Conservation (phyloP, 2,113 vertebrate species). For the Eretmochelys imbricata region DNA sequence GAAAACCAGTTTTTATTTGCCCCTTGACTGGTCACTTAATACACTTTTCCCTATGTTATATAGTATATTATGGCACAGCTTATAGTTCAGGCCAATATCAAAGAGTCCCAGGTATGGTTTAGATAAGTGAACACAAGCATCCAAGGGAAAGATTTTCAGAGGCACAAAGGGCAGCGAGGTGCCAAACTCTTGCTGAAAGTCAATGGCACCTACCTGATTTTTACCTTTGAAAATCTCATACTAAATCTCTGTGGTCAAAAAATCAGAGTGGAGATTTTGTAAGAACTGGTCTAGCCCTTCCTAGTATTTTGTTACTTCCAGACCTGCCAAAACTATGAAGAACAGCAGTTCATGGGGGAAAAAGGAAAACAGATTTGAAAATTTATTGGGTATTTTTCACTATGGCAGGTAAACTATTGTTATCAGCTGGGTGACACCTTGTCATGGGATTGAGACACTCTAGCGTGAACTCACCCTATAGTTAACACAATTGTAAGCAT, state of each 20-base stretch:
- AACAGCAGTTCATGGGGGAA: background rate
- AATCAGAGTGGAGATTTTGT: background rate
- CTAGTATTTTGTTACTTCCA: background rate
- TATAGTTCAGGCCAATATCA: background rate
- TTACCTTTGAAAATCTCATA: background rate
- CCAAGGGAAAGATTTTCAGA: background rate
- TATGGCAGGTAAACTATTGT: background rate
- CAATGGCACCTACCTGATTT: background rate
- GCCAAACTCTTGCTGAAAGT: fast-evolving
- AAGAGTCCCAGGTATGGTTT: background rate
- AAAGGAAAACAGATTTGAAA: no score
- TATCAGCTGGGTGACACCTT: no score
- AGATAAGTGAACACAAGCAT: background rate
- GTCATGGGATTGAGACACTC: no score
- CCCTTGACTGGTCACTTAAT: background rate
- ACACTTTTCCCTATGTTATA: background rate
- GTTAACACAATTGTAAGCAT: no score
- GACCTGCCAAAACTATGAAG: background rate
- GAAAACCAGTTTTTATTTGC: background rate
- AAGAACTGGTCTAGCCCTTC: background rate
- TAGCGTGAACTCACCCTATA: no score
- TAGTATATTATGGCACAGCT: fast-evolving
- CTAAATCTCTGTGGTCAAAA: background rate
- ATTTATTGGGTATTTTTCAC: background rate
- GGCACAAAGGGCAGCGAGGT: background rate